Conservation (phyloP, 2,797 vertebrate genomes). For the Propithecus deckenii region DNA sequence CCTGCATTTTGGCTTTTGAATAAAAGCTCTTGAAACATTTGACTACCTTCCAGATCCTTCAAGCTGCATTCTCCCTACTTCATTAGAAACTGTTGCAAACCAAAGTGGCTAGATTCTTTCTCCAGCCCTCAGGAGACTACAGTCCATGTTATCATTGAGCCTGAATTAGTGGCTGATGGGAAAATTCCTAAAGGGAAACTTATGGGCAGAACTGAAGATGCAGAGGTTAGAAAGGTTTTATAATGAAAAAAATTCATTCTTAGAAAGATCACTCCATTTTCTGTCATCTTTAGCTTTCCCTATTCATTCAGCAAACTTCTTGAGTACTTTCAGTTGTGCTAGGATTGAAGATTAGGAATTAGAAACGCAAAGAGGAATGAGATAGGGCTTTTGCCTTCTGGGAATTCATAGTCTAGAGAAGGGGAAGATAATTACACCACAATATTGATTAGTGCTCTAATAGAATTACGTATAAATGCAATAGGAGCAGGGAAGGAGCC, state of each 20-base stretch:
- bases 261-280: conserved; percentile 4
- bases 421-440: not conserved
- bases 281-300: conserved; percentile 1
- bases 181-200: conserved; percentile 1
- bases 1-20: conserved; percentile 24
- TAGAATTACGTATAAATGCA: not conserved
- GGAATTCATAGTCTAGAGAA: conserved; percentile 13
- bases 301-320: conserved; percentile 61
- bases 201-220: not conserved
- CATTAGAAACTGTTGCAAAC: not conserved
- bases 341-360: conserved; percentile 41
- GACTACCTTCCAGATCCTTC: conserved; percentile 21
- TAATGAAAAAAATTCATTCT: conserved; percentile 50
- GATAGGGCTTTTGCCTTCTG: not conserved
- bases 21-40: conserved; percentile 43
- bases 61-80: not conserved
- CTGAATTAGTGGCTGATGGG: not conserved
- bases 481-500: not conserved
- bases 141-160: not conserved
- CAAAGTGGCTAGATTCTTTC: conserved; percentile 44
- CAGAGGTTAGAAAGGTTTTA: conserved; percentile 38
- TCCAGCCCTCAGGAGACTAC: not conserved
- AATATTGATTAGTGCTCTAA: conserved; percentile 27
- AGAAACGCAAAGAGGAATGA: not conserved
- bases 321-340: conserved; percentile 59